These are phyloP conservation scores for Syngnathus scovelli DNA, from an alignment of 2,113 vertebrate genomes.

Conservation along the genomic window DNA sequence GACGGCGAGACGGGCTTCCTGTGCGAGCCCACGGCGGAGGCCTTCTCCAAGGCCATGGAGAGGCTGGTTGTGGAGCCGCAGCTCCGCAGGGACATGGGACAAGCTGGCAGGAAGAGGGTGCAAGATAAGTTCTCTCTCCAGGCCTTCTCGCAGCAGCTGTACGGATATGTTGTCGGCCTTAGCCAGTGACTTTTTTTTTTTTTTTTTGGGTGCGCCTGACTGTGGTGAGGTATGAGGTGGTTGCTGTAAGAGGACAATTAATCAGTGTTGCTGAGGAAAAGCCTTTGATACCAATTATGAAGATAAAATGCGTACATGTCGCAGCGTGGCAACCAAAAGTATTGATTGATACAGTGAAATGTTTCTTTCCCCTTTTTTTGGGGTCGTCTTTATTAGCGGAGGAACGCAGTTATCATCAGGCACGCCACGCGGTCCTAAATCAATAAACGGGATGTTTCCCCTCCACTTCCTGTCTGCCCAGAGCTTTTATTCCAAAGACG, in stretches of 20 bases:
- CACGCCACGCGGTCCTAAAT: constrained; percentile 35
- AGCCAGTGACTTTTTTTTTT: constrained; percentile 59
- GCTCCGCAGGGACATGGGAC: constrained; percentile 82
- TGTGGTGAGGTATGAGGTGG: constrained; percentile 20
- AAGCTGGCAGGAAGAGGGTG: constrained; percentile 83
- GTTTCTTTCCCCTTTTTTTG: constrained; percentile 30
- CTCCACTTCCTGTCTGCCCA: constrained; percentile 46
- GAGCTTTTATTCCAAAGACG: constrained; percentile 53
- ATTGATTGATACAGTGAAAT: constrained; percentile 50
- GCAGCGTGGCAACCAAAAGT: constrained; percentile 30
- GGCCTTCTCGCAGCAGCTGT: constrained; percentile 84
- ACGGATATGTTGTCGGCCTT: constrained; percentile 77
- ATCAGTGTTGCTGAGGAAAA: constrained; percentile 59
- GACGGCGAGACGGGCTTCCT: constrained; percentile 86
- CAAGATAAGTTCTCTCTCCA: constrained; percentile 83
- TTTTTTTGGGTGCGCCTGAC: background rate
- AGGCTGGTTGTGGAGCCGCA: constrained; percentile 77
- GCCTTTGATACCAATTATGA: constrained; percentile 62
- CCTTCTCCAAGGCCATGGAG: constrained; percentile 86
- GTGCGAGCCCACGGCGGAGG: constrained; percentile 76
- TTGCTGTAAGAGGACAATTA: constrained; percentile 47
- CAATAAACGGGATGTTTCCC: constrained; percentile 60
- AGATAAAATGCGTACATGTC: constrained; percentile 45
- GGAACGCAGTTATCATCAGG: constrained; percentile 42
- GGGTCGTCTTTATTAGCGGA: constrained; percentile 36